These are phyloP conservation scores for Drosophila fuyamai DNA, from an alignment of 1,140 invertebrate species.

Conservation along the genomic window DNA sequence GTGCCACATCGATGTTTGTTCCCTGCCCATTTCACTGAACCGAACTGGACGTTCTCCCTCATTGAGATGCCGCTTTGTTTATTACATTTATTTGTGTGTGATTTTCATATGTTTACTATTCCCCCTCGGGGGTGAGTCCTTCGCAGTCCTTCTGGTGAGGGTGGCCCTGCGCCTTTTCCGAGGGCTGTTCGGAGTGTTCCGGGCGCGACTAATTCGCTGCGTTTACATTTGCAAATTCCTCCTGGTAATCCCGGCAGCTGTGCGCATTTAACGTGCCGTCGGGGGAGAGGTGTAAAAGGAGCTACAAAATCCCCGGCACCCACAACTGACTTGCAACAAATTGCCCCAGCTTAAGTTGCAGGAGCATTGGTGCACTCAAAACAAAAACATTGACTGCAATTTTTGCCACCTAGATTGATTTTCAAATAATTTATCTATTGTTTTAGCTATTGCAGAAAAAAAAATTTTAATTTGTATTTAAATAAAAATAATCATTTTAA, in stretches of 20 bases:
- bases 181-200: constrained; percentile 33
- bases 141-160: background rate
- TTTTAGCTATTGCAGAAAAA: too few species aligned
- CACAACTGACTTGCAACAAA: constrained; percentile 71
- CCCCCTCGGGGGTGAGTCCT: constrained; percentile 1
- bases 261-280: constrained; percentile 63
- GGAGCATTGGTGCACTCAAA: background rate
- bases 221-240: constrained; percentile 69
- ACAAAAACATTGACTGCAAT: too few species aligned
- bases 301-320: constrained; percentile 17
- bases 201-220: constrained; percentile 65
- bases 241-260: constrained; percentile 74
- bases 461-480: too few species aligned
- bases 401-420: too few species aligned
- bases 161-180: background rate
- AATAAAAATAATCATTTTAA: too few species aligned
- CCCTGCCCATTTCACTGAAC: constrained; percentile 1
- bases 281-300: constrained; percentile 10
- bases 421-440: too few species aligned
- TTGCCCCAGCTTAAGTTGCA: constrained; percentile 53
- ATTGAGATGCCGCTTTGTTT: constrained; percentile 71
- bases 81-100: constrained; percentile 78
- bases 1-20: constrained; percentile 9
- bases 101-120: constrained; percentile 58
- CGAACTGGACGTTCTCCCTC: constrained; percentile 16